A percentile compares a stretch with the other conserved stretches of the same genome.
phyloP scores from a whole-genome alignment of 2,113 vertebrate genomes.

The Triplophysa tibetana region DNA sequence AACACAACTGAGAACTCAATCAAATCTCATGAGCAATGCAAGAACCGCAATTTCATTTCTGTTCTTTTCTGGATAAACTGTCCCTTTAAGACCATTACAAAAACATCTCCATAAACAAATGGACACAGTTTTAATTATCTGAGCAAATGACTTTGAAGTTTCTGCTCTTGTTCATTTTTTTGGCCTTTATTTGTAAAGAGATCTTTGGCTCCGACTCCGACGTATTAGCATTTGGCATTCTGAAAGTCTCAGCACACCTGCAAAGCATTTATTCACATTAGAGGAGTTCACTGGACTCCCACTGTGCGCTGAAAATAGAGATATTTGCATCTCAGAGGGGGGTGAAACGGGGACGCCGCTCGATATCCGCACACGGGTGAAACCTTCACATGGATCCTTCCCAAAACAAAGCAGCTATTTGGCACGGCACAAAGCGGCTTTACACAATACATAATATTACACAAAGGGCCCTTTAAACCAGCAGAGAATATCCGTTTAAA shows the following conservation, averaged over 20 bases:
- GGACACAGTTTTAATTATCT: background rate
- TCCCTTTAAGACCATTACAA: background rate
- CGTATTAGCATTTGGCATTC: conserved; percentile 35
- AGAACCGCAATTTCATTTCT: too few species aligned
- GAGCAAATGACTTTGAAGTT: background rate
- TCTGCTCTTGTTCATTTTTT: conserved; percentile 9
- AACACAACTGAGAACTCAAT: too few species aligned
- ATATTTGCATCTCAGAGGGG: conserved; percentile 55
- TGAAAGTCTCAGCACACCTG: background rate
- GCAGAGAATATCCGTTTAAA: conserved; percentile 55
- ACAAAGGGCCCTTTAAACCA: conserved; percentile 46
- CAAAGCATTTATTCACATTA: conserved; percentile 48
- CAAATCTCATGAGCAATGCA: background rate
- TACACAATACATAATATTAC: conserved; percentile 35
- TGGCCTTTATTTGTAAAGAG: conserved; percentile 9
- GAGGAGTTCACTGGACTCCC: conserved; percentile 46
- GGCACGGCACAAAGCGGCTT: conserved; percentile 49
- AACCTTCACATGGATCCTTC: conserved; percentile 58
- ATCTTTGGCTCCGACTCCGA: conserved; percentile 15
- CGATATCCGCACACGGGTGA: conserved; percentile 57
- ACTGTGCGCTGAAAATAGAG: conserved; percentile 57
- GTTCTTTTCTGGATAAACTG: background rate
- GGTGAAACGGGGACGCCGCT: conserved; percentile 50
- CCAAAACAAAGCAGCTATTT: conserved; percentile 62
- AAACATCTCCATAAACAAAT: background rate